Evolutionary conservation across 2,113 vertebrate genomes (phyloP).

Genomic region (Odontophorus gujanensis): DNA sequence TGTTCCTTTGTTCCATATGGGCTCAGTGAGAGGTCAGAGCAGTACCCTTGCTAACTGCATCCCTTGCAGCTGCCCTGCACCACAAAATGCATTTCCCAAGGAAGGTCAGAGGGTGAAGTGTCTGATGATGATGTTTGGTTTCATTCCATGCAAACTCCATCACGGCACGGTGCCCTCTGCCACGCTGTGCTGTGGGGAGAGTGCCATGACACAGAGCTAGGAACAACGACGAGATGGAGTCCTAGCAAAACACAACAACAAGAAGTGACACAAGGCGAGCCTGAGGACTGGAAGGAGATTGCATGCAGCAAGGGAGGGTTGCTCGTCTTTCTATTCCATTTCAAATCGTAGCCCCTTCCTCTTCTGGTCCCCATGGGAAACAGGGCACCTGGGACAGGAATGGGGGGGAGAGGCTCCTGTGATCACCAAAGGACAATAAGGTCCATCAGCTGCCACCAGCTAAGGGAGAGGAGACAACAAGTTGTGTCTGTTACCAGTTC

Average conservation of each 20-base stretch:
- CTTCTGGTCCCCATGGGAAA: not conserved
- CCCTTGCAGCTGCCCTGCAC: not conserved
- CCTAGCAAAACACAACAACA: not conserved
- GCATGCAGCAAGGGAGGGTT: not conserved
- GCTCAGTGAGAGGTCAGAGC: accelerated
- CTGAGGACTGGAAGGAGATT: not conserved
- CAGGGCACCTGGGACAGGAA: not conserved
- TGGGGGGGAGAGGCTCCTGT: not conserved
- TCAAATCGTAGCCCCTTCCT: not conserved
- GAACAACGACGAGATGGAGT: not conserved
- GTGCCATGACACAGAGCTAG: not conserved
- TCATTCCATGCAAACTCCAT: accelerated
- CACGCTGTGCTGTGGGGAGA: not conserved
- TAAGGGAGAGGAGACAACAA: slow-evolving; percentile 20
- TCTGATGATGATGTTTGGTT: not conserved
- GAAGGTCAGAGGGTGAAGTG: accelerated
- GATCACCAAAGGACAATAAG: not conserved
- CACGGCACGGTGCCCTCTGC: not conserved
- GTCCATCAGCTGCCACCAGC: not conserved
- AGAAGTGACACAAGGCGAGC: not conserved
- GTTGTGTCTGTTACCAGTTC: not conserved
- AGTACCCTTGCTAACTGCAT: not conserved
- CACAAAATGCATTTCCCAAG: not conserved
- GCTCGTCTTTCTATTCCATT: not conserved
- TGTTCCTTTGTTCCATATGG: accelerated